These are phyloP conservation scores for Melieria crassipennis DNA, from an alignment of 2,888 invertebrate species.

Conservation along the genomic window DNA sequence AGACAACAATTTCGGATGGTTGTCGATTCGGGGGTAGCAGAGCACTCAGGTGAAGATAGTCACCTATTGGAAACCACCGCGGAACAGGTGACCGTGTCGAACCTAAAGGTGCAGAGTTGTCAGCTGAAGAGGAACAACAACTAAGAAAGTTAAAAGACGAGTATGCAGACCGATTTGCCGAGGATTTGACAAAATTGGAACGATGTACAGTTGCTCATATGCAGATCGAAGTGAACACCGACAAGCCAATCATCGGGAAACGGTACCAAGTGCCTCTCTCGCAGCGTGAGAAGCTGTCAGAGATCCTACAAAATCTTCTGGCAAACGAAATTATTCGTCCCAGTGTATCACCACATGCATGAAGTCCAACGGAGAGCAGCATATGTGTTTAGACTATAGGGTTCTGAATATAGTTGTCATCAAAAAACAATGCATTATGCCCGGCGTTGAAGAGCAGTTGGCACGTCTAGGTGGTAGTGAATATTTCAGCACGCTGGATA, in stretches of 20 bases:
- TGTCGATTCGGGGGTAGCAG: background rate
- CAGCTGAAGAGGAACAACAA: background rate
- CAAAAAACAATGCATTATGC: conserved; percentile 9
- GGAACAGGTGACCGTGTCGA: background rate
- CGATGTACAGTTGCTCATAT: conserved; percentile 7
- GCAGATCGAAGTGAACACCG: conserved; percentile 15
- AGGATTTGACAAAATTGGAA: background rate
- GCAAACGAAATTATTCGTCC: conserved; percentile 29
- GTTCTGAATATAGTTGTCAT: conserved; percentile 26
- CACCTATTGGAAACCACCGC: background rate
- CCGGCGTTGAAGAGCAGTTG: conserved; percentile 2
- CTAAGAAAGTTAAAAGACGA: background rate
- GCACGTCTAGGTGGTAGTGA: conserved; percentile 38
- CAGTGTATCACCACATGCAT: conserved; percentile 32
- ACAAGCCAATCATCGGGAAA: conserved; percentile 15
- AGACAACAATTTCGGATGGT: background rate
- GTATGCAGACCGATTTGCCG: background rate
- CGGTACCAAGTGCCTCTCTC: conserved; percentile 30
- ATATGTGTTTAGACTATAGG: conserved; percentile 39
- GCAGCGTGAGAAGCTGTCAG: conserved; percentile 11
- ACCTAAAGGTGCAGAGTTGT: background rate
- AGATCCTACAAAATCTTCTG: conserved; percentile 26
- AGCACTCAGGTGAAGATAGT: no score
- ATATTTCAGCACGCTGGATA: conserved; percentile 53
- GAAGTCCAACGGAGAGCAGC: conserved; percentile 30